Base-by-base conservation (phyloP, 2,113 vertebrate species). In the Oxyura jamaicensis region DNA sequence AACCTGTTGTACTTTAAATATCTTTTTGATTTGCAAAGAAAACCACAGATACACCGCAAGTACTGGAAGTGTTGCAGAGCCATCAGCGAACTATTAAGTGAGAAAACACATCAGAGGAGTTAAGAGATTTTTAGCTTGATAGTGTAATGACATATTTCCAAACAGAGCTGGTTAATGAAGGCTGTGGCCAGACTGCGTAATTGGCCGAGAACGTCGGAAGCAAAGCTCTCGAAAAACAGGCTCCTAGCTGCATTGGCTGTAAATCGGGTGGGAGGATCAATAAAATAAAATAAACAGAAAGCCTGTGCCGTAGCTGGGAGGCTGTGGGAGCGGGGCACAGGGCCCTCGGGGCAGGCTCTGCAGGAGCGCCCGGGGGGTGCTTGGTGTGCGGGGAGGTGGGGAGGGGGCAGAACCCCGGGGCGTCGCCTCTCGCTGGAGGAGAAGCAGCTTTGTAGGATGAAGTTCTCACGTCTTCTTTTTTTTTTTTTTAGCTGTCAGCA, bases 101-200 rank as follows among this genome's bases (percentile, higher is more conserved):
- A 87, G 74, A 76, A 93, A 83, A 71, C 36, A 41, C 59, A 58
- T 79, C 7, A 1, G 12, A 77, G 63, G 63, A 93, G 72, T 90
- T 77, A 85, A 93, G 56, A 86, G 88, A 94, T 78, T 96, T 90
- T 90, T 88, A 91, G 79, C 82, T 90, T 55, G 76, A 42, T 86
- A 25, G 65, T 59, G 11, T 81, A 81, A 80, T 77, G 72, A 88
- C 94, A 56, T 85, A 74, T 83, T 90, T 93, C 63, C 68, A 93
- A 67, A 31, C 0, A 0, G 80, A 46, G 83, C 60, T 88, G 68
- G 75, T 81, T 96, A 90, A 78, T 91, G 90, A 95, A 86, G 8
- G 3, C 55, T 83, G 69, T 1, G 5, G 87, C 68, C 87, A 91
- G 75, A 36, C 23, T 6, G 55, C 21, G 3, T n/a, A 76, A 55